phyloP scores from a whole-genome alignment of 2,113 vertebrate genomes.

The Erinaceus europaeus region DNA sequence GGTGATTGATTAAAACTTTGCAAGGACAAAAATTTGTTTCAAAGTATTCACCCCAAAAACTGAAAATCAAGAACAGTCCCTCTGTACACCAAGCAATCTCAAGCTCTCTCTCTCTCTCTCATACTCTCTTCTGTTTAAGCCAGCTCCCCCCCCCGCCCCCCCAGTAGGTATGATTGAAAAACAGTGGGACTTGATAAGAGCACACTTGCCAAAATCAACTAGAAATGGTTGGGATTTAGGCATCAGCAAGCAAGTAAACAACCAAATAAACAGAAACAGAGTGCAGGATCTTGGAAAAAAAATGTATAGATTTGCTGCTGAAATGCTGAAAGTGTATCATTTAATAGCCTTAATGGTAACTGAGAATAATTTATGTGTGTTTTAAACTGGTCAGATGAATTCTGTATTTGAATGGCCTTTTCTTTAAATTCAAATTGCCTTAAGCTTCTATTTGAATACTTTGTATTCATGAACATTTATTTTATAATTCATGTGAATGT shows the following conservation, averaged over 20 bases:
- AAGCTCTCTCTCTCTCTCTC: not conserved
- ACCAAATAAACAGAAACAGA: no score
- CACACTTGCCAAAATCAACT: not conserved
- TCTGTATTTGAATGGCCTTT: constrained; percentile 40
- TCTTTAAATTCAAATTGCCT: not conserved
- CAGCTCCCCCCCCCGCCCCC: no score
- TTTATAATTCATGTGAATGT: constrained; percentile 48
- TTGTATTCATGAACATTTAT: constrained; percentile 14
- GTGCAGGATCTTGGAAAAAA: no score
- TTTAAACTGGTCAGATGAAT: not conserved
- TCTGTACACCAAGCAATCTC: not conserved
- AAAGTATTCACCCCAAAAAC: not conserved
- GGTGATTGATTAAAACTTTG: not conserved
- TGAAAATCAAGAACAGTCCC: not conserved
- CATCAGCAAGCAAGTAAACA: rapidly evolving
- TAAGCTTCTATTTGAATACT: constrained; percentile 23
- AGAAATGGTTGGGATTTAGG: not conserved
- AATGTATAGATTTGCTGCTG: not conserved
- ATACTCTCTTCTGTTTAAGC: not conserved
- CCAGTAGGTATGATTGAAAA: not conserved
- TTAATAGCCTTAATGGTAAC: not conserved
- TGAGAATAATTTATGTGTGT: not conserved
- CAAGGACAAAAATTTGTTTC: not conserved
- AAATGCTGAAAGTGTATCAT: not conserved
- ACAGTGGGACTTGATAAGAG: not conserved